Percentiles rank a stretch among this genome's conserved stretches.
Conservation (phyloP, 2,888 invertebrate genomes). For the Pantelozetes paolii region DNA sequence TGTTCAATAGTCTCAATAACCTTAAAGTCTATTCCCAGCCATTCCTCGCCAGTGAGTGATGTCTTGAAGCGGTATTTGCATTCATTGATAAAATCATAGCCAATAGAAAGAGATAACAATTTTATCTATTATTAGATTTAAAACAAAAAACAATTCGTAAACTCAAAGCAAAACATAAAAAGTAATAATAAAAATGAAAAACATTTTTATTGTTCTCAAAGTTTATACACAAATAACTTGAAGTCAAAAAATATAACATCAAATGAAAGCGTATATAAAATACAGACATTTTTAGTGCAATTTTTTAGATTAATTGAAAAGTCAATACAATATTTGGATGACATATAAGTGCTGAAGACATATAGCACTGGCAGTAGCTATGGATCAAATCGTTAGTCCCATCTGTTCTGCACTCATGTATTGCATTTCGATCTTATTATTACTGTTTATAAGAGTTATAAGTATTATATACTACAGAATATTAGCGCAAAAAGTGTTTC, state of each 20-base stretch:
- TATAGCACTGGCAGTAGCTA: no score
- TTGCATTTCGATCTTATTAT: background rate
- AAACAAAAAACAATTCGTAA: no score
- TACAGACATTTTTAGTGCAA: background rate
- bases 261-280: background rate
- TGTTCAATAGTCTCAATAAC: slow-evolving; percentile 1
- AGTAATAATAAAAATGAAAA: background rate
- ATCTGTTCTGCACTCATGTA: slow-evolving; percentile 10
- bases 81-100: background rate
- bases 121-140: no score
- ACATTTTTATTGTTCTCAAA: slow-evolving; percentile 5
- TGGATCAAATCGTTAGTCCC: slow-evolving; percentile 14
- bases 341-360: background rate
- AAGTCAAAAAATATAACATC: background rate
- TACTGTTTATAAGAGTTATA: background rate
- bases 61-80: slow-evolving; percentile 2
- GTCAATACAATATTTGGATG: slow-evolving; percentile 15
- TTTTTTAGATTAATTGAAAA: slow-evolving; percentile 18
- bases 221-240: no score
- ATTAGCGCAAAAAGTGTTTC: background rate
- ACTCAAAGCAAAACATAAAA: no score
- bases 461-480: slow-evolving; percentile 3
- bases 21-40: background rate
- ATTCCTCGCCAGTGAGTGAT: background rate
- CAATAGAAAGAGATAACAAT: no score